A percentile compares a stretch with the other conserved stretches of the same genome.
These are phyloP conservation scores for Marcusenius ussheri DNA, from an alignment of 2,113 vertebrate species.

Conservation along the genomic window DNA sequence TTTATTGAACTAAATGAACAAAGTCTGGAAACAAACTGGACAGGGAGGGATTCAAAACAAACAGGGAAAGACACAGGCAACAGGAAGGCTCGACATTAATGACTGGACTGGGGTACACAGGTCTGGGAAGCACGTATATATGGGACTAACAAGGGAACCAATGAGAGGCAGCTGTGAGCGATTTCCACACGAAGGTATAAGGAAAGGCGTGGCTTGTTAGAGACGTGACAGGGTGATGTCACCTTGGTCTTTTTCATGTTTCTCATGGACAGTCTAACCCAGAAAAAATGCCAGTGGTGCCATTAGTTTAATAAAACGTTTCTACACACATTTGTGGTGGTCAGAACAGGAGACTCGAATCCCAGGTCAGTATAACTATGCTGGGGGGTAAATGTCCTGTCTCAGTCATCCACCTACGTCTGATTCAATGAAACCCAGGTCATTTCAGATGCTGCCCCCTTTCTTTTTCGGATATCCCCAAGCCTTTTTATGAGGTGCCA, in stretches of 20 bases:
- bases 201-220: not conserved
- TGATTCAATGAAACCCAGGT: not conserved
- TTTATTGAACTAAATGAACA: not conserved
- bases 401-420: not conserved
- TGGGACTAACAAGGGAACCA: not conserved
- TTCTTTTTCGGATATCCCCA: not conserved
- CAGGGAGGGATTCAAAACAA: not conserved
- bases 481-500: not conserved
- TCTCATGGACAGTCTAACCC: not conserved
- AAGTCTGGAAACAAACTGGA: not conserved
- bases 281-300: not conserved
- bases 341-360: not conserved
- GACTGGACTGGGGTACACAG: not conserved
- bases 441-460: not conserved
- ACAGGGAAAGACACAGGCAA: not conserved
- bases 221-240: not conserved
- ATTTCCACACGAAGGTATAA: not conserved
- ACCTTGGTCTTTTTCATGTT: not conserved
- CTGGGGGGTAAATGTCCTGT: not conserved
- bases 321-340: not conserved
- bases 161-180: not conserved
- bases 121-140: not conserved
- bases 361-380: not conserved
- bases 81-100: not conserved
- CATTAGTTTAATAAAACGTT: not conserved